Percentiles rank a stretch among this genome's conserved stretches.
Evolutionary conservation across 1,140 invertebrate genomes (phyloP).

Genomic region (Drosophila pruinosa): DNA sequence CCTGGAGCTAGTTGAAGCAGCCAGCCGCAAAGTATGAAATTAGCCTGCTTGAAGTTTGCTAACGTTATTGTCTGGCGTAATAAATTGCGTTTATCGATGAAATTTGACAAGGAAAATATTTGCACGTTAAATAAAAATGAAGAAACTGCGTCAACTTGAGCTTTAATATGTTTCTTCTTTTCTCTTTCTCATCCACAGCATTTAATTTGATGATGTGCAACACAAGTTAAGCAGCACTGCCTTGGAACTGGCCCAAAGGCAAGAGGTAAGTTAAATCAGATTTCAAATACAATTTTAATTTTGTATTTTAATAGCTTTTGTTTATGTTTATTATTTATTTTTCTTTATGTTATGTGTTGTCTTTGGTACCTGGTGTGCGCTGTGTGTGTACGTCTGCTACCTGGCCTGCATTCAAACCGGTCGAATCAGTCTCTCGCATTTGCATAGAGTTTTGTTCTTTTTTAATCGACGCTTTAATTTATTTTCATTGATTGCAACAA

Average conservation of each 20-base stretch:
- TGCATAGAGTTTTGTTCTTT: slow-evolving; percentile 76
- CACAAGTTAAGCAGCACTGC: slow-evolving; percentile 38
- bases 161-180: neutral
- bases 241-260: slow-evolving; percentile 8
- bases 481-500: slow-evolving; percentile 75
- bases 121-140: slow-evolving; percentile 75
- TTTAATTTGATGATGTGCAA: slow-evolving; percentile 21
- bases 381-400: slow-evolving; percentile 3
- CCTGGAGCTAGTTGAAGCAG: slow-evolving; percentile 47
- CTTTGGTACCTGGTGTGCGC: neutral
- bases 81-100: slow-evolving; percentile 65
- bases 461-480: slow-evolving; percentile 70
- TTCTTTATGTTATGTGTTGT: neutral
- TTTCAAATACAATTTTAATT: slow-evolving; percentile 16
- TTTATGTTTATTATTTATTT: slow-evolving; percentile 31
- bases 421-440: slow-evolving; percentile 43
- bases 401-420: slow-evolving; percentile 29
- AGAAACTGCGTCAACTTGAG: slow-evolving; percentile 7
- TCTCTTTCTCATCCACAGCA: slow-evolving; percentile 5
- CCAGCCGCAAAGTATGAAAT: slow-evolving; percentile 61
- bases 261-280: slow-evolving; percentile 30
- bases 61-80: slow-evolving; percentile 19
- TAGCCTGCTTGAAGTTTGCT: slow-evolving; percentile 35
- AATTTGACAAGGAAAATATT: slow-evolving; percentile 72
- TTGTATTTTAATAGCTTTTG: slow-evolving; percentile 33